phyloP scores from a whole-genome alignment of 2,113 vertebrate species.

The Sylvietta virens region DNA sequence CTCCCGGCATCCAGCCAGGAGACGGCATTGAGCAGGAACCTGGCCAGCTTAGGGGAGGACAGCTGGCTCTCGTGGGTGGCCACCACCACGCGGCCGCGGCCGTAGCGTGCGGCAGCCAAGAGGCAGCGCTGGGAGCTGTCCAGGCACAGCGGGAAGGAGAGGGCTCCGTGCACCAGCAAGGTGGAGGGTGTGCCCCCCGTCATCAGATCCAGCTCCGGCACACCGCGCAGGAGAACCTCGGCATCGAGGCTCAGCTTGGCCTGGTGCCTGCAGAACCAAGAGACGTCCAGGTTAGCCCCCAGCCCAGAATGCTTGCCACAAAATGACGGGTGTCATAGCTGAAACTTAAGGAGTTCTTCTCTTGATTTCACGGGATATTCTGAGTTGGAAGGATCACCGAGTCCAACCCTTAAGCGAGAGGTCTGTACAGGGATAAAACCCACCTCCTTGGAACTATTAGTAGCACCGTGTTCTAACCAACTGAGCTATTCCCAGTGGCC shows the following conservation, averaged over 20 bases:
- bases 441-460: background rate
- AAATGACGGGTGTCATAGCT: background rate
- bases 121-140: slow-evolving; percentile 57
- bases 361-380: background rate
- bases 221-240: slow-evolving; percentile 36
- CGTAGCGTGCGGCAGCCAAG: slow-evolving; percentile 64
- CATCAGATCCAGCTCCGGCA: slow-evolving; percentile 63
- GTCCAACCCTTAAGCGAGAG: background rate
- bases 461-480: background rate
- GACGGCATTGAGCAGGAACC: slow-evolving; percentile 69
- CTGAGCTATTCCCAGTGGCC: background rate
- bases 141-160: slow-evolving; percentile 68
- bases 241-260: slow-evolving; percentile 53
- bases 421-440: background rate
- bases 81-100: slow-evolving; percentile 67
- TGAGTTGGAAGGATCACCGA: background rate
- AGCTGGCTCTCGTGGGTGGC: slow-evolving; percentile 62
- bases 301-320: background rate
- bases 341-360: no score
- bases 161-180: slow-evolving; percentile 63
- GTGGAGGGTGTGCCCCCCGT: slow-evolving; percentile 51
- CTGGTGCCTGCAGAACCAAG: slow-evolving; percentile 59
- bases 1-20: slow-evolving; percentile 68
- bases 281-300: background rate
- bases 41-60: slow-evolving; percentile 43